A percentile compares a stretch with the other conserved stretches of the same genome.
These are phyloP conservation scores for Chelonus insularis DNA, from an alignment of 1,140 invertebrate genomes.

Conservation along the genomic window DNA sequence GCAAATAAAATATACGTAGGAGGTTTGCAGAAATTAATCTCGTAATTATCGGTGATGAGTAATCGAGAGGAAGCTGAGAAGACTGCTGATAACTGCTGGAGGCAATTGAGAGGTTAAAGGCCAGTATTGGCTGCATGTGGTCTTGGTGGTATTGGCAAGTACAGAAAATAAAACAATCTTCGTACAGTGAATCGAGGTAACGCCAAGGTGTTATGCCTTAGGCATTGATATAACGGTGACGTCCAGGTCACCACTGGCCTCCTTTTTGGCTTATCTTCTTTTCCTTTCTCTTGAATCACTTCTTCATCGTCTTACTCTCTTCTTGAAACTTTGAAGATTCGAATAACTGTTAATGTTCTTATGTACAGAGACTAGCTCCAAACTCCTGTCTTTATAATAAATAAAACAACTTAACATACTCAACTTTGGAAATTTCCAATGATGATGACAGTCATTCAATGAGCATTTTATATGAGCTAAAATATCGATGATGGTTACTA, in stretches of 20 bases:
- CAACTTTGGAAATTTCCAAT: not conserved
- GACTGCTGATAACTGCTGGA: constrained; percentile 13
- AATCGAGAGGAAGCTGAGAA: constrained; percentile 4
- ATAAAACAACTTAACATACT: constrained; percentile 26
- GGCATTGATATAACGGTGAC: constrained; percentile 56
- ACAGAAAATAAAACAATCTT: not conserved
- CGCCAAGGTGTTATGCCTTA: constrained; percentile 45
- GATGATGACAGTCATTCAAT: no score
- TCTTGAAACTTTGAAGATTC: constrained; percentile 33
- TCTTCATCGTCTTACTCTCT: not conserved
- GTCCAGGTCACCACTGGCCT: constrained; percentile 48
- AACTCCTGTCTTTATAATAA: constrained; percentile 22
- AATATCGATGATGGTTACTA: no score
- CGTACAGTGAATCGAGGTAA: constrained; percentile 42
- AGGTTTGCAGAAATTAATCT: not conserved
- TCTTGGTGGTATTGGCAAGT: no score
- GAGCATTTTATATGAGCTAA: not conserved
- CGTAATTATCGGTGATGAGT: constrained; percentile 11
- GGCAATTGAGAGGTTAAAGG: constrained; percentile 15
- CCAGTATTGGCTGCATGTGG: not conserved
- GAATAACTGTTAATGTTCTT: constrained; percentile 46
- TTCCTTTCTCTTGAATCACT: constrained; percentile 9
- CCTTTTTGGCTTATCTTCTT: constrained; percentile 37
- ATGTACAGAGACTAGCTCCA: not conserved
- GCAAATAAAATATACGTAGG: not conserved